These are phyloP conservation scores for Urocolius indicus DNA, from an alignment of 2,113 vertebrate genomes.

Conservation along the genomic window DNA sequence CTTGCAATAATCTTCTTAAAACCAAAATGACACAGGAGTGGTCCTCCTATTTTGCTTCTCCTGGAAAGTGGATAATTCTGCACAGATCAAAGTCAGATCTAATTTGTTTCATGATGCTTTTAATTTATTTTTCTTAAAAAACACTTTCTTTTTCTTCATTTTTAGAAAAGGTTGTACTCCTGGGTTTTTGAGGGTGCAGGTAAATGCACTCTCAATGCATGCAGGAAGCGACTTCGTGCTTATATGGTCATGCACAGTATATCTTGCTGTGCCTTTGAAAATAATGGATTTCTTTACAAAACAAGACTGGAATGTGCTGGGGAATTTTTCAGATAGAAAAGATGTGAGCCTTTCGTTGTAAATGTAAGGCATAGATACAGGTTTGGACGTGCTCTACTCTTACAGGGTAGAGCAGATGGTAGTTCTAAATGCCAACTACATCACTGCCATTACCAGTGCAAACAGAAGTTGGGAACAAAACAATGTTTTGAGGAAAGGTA, in stretches of 20 bases:
- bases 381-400: not conserved
- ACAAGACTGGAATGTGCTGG: not conserved
- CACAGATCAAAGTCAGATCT: not conserved
- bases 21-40: not conserved
- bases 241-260: not conserved
- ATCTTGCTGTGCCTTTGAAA: not conserved
- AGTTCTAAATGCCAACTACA: not conserved
- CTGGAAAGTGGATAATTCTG: not conserved
- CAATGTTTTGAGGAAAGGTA: not conserved
- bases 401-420: not conserved
- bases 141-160: not conserved
- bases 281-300: not conserved
- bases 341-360: not conserved
- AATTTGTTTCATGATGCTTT: not conserved
- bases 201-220: too few relatives aligned
- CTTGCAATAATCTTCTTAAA: not conserved
- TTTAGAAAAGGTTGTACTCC: not conserved
- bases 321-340: not conserved
- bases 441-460: fast-evolving
- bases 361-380: not conserved
- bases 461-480: not conserved
- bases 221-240: not conserved
- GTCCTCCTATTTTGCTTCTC: not conserved
- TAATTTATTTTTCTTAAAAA: not conserved
- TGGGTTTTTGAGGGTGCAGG: not conserved